These are phyloP conservation scores for Chionomys nivalis DNA, from an alignment of 2,113 vertebrate species.

Conservation along the genomic window DNA sequence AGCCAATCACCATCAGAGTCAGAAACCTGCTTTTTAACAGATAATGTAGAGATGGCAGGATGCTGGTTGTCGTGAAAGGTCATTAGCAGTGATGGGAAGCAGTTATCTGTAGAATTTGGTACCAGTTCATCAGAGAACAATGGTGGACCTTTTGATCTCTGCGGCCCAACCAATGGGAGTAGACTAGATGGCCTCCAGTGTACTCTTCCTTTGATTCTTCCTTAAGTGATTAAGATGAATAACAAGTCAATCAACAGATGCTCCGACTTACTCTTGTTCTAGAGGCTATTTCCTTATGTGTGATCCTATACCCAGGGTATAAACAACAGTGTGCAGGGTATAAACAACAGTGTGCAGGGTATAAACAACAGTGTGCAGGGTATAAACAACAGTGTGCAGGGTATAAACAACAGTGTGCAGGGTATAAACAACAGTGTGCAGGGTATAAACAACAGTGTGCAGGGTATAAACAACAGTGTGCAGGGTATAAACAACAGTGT, in stretches of 20 bases:
- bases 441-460: too few species aligned
- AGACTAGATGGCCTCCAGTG: not conserved
- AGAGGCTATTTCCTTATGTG: not conserved
- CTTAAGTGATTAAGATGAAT: constrained; percentile 51
- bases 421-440: not conserved
- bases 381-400: not conserved
- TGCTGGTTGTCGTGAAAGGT: constrained; percentile 1
- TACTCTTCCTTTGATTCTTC: not conserved
- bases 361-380: not conserved
- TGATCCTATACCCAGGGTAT: not conserved
- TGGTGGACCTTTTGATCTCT: not conserved
- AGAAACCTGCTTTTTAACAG: constrained; percentile 31
- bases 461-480: not conserved
- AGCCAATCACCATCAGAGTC: not conserved
- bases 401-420: too few species aligned
- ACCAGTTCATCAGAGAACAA: not conserved
- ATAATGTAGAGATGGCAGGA: not conserved
- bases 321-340: not conserved
- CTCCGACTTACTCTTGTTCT: not conserved
- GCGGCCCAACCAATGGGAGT: not conserved
- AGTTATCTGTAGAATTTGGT: not conserved
- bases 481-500: too few species aligned
- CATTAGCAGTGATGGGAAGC: not conserved
- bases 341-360: not conserved
- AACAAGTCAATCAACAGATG: constrained; percentile 18